Conservation (phyloP, 2,888 invertebrate species). For the Spodoptera picta region DNA sequence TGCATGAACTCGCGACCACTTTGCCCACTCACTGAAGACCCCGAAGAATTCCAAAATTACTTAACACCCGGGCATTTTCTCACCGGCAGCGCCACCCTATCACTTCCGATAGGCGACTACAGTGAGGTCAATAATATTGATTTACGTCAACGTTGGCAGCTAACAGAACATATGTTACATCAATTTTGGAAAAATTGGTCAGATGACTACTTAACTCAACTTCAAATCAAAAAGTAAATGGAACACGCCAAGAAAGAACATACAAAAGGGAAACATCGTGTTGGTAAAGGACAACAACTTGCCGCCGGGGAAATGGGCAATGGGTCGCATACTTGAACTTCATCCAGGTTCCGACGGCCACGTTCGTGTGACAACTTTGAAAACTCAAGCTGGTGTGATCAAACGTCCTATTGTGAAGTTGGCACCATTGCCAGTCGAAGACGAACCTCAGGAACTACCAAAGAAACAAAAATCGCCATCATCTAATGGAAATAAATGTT, state of each 20-base stretch:
- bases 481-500: neutral
- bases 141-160: too few species aligned
- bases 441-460: too few species aligned
- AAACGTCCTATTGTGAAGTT: slow-evolving; percentile 9
- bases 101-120: slow-evolving; percentile 13
- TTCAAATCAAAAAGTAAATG: slow-evolving; percentile 4
- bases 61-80: slow-evolving; percentile 54
- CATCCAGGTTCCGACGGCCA: slow-evolving; percentile 7
- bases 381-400: slow-evolving; percentile 1
- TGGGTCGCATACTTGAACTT: too few species aligned
- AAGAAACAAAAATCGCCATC: too few species aligned
- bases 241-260: slow-evolving; percentile 21
- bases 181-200: slow-evolving; percentile 22
- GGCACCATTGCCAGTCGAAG: too few species aligned
- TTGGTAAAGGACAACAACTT: slow-evolving; percentile 10
- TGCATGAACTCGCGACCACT: too few species aligned
- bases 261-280: slow-evolving; percentile 15
- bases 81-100: slow-evolving; percentile 20
- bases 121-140: neutral
- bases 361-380: slow-evolving; percentile 2
- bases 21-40: too few species aligned
- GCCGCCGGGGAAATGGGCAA: too few species aligned
- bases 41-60: slow-evolving; percentile 38
- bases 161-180: slow-evolving; percentile 26
- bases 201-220: slow-evolving; percentile 12